These are phyloP conservation scores for Tachina lurida DNA, from an alignment of 2,888 invertebrate genomes.

Conservation along the genomic window DNA sequence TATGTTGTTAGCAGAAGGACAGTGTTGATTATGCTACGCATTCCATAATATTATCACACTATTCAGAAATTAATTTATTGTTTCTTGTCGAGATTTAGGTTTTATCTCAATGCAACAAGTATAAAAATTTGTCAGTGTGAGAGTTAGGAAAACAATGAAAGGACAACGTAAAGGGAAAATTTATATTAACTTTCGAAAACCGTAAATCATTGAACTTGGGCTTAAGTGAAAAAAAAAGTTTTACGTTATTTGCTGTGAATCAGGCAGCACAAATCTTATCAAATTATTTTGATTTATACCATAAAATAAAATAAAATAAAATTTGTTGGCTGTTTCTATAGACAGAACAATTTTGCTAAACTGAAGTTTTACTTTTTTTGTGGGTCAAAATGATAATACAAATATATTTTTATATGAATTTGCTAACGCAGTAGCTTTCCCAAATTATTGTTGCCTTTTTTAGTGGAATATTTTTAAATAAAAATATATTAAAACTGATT, in stretches of 20 bases:
- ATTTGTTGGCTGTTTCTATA: not conserved
- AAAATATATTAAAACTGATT: too few species aligned
- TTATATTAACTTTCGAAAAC: conserved; percentile 46
- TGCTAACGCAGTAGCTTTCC: too few species aligned
- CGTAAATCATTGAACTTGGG: conserved; percentile 64
- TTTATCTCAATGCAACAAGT: conserved; percentile 68
- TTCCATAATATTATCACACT: conserved; percentile 62
- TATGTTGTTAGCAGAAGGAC: conserved; percentile 20
- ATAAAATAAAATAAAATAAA: not conserved
- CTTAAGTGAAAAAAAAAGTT: conserved; percentile 19
- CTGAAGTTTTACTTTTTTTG: not conserved
- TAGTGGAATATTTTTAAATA: too few species aligned
- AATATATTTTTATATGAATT: too few species aligned
- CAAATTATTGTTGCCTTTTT: too few species aligned
- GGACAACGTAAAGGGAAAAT: not conserved
- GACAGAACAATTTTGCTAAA: not conserved
- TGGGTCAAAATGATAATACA: too few species aligned
- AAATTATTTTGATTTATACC: conserved; percentile 26
- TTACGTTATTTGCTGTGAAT: conserved; percentile 7
- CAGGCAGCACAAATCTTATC: conserved; percentile 14
- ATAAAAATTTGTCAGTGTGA: conserved; percentile 60
- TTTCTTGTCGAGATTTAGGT: conserved; percentile 69
- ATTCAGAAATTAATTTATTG: conserved; percentile 68
- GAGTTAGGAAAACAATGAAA: conserved; percentile 23
- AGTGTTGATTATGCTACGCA: conserved; percentile 56